Evolutionary conservation across 2,797 vertebrate genomes (phyloP).

Genomic region (Sebastes hubbsi): DNA sequence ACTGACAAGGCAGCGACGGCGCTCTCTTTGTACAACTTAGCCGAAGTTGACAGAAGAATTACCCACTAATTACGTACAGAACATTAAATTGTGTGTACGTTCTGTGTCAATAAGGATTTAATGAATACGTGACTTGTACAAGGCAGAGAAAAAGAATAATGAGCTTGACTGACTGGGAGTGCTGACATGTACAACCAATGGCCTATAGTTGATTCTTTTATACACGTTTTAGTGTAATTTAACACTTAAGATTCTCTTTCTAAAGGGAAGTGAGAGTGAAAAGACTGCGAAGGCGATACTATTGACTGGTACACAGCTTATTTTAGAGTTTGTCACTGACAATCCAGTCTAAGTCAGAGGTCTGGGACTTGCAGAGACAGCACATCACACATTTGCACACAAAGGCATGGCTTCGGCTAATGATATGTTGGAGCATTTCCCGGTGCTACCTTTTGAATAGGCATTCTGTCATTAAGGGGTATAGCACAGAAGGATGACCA

Average conservation of each 20-base stretch:
- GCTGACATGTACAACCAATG: background rate
- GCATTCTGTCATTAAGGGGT: background rate
- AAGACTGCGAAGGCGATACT: background rate
- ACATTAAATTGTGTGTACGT: background rate
- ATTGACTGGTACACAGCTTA: conserved; percentile 5
- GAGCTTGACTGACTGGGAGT: background rate
- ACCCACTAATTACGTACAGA: background rate
- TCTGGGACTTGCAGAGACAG: background rate
- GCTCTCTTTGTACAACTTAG: conserved; percentile 2
- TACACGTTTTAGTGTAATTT: background rate
- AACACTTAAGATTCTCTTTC: background rate
- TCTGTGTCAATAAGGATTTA: conserved; percentile 1
- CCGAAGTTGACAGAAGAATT: conserved; percentile 9
- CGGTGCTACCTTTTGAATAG: conserved; percentile 2
- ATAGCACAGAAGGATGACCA: background rate
- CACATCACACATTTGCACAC: conserved; percentile 28
- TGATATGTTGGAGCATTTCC: conserved; percentile 26
- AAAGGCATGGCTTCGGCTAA: conserved; percentile 1
- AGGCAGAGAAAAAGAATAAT: background rate
- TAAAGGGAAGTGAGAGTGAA: background rate
- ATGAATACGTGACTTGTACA: background rate
- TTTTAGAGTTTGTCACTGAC: conserved; percentile 26
- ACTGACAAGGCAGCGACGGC: background rate
- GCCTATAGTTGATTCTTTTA: background rate
- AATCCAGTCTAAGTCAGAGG: conserved; percentile 24